Base-by-base conservation (phyloP, 2,888 invertebrate genomes). In the Hyposoter didymator region DNA sequence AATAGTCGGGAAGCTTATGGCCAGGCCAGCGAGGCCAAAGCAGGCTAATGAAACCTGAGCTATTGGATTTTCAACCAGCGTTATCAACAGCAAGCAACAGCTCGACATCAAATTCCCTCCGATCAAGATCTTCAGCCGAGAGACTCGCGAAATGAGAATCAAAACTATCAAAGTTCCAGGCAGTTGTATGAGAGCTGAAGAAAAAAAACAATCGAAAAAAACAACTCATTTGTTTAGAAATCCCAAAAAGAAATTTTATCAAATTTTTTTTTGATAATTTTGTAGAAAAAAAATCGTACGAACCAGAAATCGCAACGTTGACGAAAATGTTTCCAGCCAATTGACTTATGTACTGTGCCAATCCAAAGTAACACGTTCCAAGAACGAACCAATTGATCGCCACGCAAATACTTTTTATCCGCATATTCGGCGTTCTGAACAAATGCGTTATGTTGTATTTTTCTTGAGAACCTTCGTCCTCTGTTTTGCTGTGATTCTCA, bases 1-100 rank as follows among this genome's bases (percentile, higher is more conserved):
- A 10, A 97, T 96, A 1, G 97, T 97, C 4, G 98, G 97, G 92
- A 98, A 99, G 8, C 97, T 96, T 74, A 98, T 95, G 22, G 97
- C 96, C 94, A 97, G 96, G 14, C 98, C 97, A 90, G 97, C 96
- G 80, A 98, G 96, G 0, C 97, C 97, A 47, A 96, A 91, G 85
- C 97, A 96, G 32, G 97, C 97, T 49, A 98, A 95, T 8, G 95
- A 94, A 2, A 97, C 94, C 86, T 95, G 95, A 45, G 94, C 93
- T 93, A 85, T 89, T 8, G 88, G 66, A 83, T 92, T 85, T 0
- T 88, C 62, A 22, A 92, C 82, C 3, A 91, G 45, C 66, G 89
- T 89, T 69, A 92, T 87, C 35, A 92, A 78, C 6, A 94, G 85
- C 66, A 93, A 84, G 87, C 91, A 90, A 1, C 90, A 35, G 14